Evolutionary conservation across 2,888 invertebrate species (phyloP), one percentile per base, ranked within the genome.

Genomic region (Drosophila demipolita): DNA sequence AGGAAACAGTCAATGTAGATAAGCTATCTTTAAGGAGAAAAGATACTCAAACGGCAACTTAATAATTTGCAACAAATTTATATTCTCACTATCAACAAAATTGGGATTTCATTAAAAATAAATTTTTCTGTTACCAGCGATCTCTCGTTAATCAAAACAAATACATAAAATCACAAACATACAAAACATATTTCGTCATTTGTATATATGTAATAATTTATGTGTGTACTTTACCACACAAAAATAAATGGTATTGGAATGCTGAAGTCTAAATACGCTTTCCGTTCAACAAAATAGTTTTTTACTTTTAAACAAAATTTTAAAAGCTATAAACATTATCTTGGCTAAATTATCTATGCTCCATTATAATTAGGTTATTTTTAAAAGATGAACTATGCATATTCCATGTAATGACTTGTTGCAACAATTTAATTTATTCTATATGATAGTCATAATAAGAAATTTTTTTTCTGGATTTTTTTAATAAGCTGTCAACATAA

Each of bases 11-110:
- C 20, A 57, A 32, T 32, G 20, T 7, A 42, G 57, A 57, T 57
- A 57, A 57, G 32, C 42, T 42, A 57, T 42, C 32, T 57, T 32
- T 57, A 20, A 40, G 20, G 4, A 29, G 3, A 55, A 38, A 11
- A 29, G 26, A 54, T n/a, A 54, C 26, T 54, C n/a, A 15, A 20
- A 40, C 7, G 8, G 29, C 17, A 26, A 54, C 9, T 55, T 15
- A 55, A 29, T 38, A 7, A 38, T 38, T 29, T 57, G 20, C 20
- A 32, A 17, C 2, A 9, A 32, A 9, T n/a, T 42, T 42, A 11
- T 57, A 15, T 9, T 20, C 20, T 6, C 32, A 32, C 15, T 29
- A 17, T 15, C 32, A 32, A 42, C 29, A 9, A 29, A 15, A 9
- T 40, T n/a, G 9, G 38, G 5, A 40, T 40, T 23, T 12, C 5